Evolutionary conservation across 2,113 vertebrate genomes (phyloP), one percentile per base, ranked within the genome.

Genomic region (Hippocampus abdominalis): DNA sequence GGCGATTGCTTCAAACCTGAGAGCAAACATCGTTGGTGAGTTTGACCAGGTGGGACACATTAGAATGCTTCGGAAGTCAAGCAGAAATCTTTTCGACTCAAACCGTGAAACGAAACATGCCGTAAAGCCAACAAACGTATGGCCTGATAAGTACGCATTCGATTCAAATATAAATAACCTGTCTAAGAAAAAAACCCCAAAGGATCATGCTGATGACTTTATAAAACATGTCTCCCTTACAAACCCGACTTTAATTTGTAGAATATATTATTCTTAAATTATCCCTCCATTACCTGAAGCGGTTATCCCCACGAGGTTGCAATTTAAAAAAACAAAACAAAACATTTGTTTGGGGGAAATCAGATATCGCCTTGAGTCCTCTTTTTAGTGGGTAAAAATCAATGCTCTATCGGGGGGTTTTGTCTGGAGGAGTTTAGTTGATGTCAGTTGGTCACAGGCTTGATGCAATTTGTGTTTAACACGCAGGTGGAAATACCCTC

Each of bases 21-120:
- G 84, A 85, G 77, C 74, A 80, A 86, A 89, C 59, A 12, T 54
- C 61, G 62, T 84, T 92, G 83, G 71, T 74, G 18, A 18, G 42
- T 64, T 77, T 73, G 63, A 72, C 60, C 78, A 27, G 73, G 81
- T 72, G 59, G 53, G 60, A 81, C 42, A 81, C 42, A 57, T 69
- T 18, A 69, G 7, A 69, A 75, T 81, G 57, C 5, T 59, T 59
- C 44, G 23, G 25, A 57, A 72, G 71, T 48, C 62, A 76, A 65
- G 65, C 63, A 29, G 54, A 20, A 67, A 42, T 68, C 54, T 63
- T 70, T 62, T 32, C 69, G 16, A 25, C 63, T 27, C 16, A 23
- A 12, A 25, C n/a, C n/a, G 21, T 12, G 5, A 42, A 63, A 42
- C 32, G 36, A 21, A 21, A 62, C 20, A 70, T 78, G 61, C 71